A percentile compares a stretch with the other conserved stretches of the same genome.
Evolutionary conservation across 1,140 invertebrate genomes (phyloP).

Genomic region (Temnothorax longispinosus): DNA sequence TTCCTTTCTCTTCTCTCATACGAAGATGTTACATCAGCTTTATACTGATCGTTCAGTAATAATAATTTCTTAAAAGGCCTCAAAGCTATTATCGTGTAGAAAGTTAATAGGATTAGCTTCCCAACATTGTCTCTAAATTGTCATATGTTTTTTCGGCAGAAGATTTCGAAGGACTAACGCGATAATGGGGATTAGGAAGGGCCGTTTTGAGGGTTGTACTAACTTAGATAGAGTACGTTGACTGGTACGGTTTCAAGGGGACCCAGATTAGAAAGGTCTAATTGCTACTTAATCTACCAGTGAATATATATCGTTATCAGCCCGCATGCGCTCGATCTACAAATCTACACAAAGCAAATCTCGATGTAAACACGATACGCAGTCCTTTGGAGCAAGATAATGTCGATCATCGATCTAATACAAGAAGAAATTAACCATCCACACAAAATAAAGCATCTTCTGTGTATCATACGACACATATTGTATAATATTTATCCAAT

Average conservation of each 20-base stretch:
- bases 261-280: conserved; percentile 66
- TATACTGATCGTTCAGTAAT: background rate
- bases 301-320: conserved; percentile 30
- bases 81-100: background rate
- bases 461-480: background rate
- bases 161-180: conserved; percentile 44
- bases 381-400: background rate
- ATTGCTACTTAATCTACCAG: conserved; percentile 41
- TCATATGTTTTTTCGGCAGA: conserved; percentile 58
- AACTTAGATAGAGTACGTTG: conserved; percentile 43
- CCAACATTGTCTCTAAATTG: conserved; percentile 50
- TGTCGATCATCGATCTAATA: background rate
- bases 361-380: background rate
- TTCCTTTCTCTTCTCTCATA: background rate
- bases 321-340: conserved; percentile 5
- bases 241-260: conserved; percentile 24
- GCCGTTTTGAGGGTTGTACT: conserved; percentile 52
- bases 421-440: background rate
- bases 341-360: background rate
- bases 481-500: background rate
- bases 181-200: conserved; percentile 66
- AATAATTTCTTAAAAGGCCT: background rate
- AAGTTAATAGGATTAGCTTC: conserved; percentile 67
- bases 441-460: background rate
- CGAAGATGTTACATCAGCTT: background rate